Conservation (phyloP, 2,888 invertebrate species). For the Dasysyrphus tricinctus region DNA sequence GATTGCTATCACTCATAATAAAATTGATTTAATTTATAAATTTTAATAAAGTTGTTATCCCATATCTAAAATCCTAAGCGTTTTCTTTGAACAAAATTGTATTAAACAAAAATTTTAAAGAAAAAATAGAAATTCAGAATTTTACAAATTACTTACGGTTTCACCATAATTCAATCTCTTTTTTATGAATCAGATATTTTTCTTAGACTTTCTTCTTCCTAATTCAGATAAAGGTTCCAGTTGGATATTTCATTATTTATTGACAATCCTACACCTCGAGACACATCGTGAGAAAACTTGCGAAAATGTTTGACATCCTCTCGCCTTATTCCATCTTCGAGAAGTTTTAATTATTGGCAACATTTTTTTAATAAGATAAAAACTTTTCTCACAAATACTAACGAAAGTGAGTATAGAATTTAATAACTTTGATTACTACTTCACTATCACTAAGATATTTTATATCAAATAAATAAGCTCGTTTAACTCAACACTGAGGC, state of each 20-base stretch:
- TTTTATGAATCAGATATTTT: not conserved
- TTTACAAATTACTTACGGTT: constrained; percentile 9
- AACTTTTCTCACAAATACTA: not conserved
- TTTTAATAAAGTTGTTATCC: too few relatives aligned
- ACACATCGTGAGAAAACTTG: too few relatives aligned
- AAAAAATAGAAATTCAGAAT: not conserved
- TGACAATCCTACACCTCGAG: not conserved
- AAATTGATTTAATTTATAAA: too few relatives aligned
- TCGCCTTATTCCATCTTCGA: not conserved
- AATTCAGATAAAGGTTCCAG: not conserved
- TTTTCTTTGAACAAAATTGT: too few relatives aligned
- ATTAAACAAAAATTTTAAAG: not conserved
- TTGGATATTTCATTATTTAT: not conserved
- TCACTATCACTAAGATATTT: not conserved
- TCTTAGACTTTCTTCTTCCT: not conserved
- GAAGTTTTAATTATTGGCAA: not conserved
- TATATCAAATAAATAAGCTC: not conserved
- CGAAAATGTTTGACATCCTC: too few relatives aligned
- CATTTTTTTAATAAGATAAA: not conserved
- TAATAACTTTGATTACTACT: too few relatives aligned
- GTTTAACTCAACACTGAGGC: not conserved
- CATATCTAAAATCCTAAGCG: too few relatives aligned
- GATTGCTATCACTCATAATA: too few relatives aligned
- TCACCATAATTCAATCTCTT: constrained; percentile 25
- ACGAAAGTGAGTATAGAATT: too few relatives aligned